Conservation (phyloP, 1,140 invertebrate species). For the Calosoma granatense region DNA sequence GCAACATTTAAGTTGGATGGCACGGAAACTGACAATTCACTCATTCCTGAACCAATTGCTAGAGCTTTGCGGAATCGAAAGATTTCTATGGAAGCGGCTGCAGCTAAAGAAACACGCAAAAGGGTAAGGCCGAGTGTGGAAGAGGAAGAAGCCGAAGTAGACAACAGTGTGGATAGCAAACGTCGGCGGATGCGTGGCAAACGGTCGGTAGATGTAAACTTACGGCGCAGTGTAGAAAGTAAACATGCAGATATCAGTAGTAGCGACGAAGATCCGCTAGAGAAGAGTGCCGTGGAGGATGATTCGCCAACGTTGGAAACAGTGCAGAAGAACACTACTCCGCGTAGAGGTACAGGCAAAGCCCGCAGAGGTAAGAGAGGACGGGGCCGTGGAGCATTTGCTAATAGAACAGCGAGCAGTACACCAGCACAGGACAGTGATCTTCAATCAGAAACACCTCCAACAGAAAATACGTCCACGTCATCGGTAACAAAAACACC, state of each 20-base stretch:
- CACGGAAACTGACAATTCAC: conserved; percentile 30
- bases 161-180: conserved; percentile 43
- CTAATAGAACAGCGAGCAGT: conserved; percentile 24
- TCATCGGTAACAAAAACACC: background rate
- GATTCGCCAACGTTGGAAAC: conserved; percentile 16
- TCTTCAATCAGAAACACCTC: conserved; percentile 4
- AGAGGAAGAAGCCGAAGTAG: conserved; percentile 31
- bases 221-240: conserved; percentile 47
- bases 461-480: background rate
- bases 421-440: conserved; percentile 8
- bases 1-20: conserved; percentile 21
- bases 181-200: conserved; percentile 42
- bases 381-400: conserved; percentile 13
- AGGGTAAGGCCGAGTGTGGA: conserved; percentile 19
- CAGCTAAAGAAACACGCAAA: conserved; percentile 38
- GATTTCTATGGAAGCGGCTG: conserved; percentile 23
- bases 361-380: conserved; percentile 22
- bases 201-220: conserved; percentile 36
- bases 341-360: conserved; percentile 3
- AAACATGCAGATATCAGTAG: conserved; percentile 43
- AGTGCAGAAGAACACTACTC: background rate
- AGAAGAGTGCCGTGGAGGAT: conserved; percentile 17
- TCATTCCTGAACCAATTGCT: conserved; percentile 15
- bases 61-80: conserved; percentile 20
- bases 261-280: conserved; percentile 40